A percentile compares a stretch with the other conserved stretches of the same genome.
phyloP scores from a whole-genome alignment of 2,797 vertebrate species.

The Heterohyrax brucei region DNA sequence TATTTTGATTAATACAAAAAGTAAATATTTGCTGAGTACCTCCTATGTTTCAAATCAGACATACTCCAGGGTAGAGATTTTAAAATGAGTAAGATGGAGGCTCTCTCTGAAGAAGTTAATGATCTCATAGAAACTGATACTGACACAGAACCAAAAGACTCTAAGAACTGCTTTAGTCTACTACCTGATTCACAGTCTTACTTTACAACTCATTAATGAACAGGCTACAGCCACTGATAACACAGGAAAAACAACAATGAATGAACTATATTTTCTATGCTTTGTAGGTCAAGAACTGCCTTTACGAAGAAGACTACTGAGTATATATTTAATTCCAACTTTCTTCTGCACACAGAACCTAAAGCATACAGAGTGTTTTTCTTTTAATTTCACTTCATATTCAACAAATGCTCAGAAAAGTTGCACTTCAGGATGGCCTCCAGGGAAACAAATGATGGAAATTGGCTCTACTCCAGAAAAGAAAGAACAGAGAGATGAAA shows the following conservation, averaged over 20 bases:
- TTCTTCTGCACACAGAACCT: neutral
- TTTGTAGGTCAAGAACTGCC: neutral
- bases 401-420: neutral
- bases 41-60: neutral
- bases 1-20: slow-evolving; percentile 50
- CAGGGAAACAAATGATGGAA: slow-evolving; percentile 13
- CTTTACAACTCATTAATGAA: slow-evolving; percentile 6
- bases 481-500: slow-evolving; percentile 1
- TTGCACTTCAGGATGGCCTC: neutral
- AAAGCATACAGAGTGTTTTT: neutral
- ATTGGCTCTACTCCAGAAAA: neutral
- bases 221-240: neutral
- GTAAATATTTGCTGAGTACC: neutral
- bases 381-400: neutral
- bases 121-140: neutral
- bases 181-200: neutral
- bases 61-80: neutral
- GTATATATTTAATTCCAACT: slow-evolving; percentile 35
- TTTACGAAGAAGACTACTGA: slow-evolving; percentile 29
- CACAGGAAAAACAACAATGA: neutral
- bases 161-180: neutral
- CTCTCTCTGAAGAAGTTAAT: slow-evolving; percentile 24
- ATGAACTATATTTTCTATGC: neutral
- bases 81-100: neutral
- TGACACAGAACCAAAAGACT: neutral